These are phyloP conservation scores for Cavia aperea DNA, from an alignment of 2,113 vertebrate genomes.

Conservation along the genomic window DNA sequence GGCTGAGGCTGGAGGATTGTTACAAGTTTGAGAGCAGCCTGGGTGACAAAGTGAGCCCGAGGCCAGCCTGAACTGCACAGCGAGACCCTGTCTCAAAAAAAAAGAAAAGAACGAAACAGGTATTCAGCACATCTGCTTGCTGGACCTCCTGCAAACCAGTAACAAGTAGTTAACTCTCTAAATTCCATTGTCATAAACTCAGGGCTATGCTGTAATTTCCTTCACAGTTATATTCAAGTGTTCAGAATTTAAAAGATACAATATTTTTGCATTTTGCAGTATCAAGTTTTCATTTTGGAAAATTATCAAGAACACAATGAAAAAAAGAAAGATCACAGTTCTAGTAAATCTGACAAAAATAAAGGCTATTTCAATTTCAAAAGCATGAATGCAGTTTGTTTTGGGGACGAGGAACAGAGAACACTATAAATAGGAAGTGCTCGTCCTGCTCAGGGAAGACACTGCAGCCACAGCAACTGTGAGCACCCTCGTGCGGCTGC, in stretches of 20 bases:
- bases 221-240: slow-evolving; percentile 15
- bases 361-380: not conserved
- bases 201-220: not conserved
- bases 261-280: slow-evolving; percentile 19
- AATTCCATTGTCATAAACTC: not conserved
- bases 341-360: not conserved
- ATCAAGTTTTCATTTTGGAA: slow-evolving; percentile 18
- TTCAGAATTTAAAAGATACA: slow-evolving; percentile 9
- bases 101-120: not conserved
- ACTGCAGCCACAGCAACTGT: too few relatives aligned
- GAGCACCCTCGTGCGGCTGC: not conserved
- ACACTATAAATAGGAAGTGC: not conserved
- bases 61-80: too few relatives aligned
- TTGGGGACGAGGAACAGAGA: not conserved
- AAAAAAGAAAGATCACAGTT: not conserved
- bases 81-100: too few relatives aligned
- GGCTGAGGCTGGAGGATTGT: too few relatives aligned
- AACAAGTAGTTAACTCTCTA: not conserved
- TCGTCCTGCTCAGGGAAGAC: not conserved
- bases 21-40: too few relatives aligned
- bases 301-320: slow-evolving; percentile 2
- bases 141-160: not conserved
- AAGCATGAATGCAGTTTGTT: not conserved
- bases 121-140: not conserved
- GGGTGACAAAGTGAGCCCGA: too few relatives aligned